phyloP scores from a whole-genome alignment of 2,797 vertebrate genomes.

The Telmatherina bonti region DNA sequence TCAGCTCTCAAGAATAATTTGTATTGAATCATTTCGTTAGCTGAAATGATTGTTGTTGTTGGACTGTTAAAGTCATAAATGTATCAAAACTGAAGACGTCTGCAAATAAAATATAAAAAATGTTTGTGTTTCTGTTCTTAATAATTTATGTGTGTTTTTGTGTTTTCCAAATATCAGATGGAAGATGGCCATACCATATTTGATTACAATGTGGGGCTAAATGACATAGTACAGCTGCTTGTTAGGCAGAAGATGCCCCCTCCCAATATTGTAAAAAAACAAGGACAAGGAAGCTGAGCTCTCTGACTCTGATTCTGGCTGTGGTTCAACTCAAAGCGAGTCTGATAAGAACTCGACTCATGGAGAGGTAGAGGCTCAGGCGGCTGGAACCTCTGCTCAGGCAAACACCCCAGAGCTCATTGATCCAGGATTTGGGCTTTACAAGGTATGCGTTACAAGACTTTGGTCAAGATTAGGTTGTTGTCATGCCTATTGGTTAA shows the following conservation, averaged over 20 bases:
- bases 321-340: slow-evolving; percentile 92
- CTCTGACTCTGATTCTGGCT: slow-evolving; percentile 95
- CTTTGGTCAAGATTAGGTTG: neutral
- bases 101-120: neutral
- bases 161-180: slow-evolving; percentile 83
- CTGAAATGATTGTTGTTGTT: no score
- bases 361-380: slow-evolving; percentile 85
- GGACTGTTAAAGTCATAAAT: neutral
- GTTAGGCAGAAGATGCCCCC: slow-evolving; percentile 86
- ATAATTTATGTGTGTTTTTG: neutral
- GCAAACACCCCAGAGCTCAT: slow-evolving; percentile 66
- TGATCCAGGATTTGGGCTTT: slow-evolving; percentile 88
- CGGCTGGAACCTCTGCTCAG: slow-evolving; percentile 82
- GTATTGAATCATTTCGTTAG: neutral
- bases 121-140: neutral
- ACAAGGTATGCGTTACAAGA: slow-evolving; percentile 83
- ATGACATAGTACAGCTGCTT: slow-evolving; percentile 96
- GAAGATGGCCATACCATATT: slow-evolving; percentile 97
- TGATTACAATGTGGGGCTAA: slow-evolving; percentile 95
- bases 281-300: slow-evolving; percentile 93
- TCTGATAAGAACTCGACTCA: slow-evolving; percentile 95
- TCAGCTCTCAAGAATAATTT: neutral
- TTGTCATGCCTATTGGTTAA: neutral
- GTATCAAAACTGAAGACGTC: neutral
- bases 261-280: slow-evolving; percentile 59